Evolutionary conservation across 2,888 invertebrate genomes (phyloP).

Genomic region (Agrochola lychnidis): DNA sequence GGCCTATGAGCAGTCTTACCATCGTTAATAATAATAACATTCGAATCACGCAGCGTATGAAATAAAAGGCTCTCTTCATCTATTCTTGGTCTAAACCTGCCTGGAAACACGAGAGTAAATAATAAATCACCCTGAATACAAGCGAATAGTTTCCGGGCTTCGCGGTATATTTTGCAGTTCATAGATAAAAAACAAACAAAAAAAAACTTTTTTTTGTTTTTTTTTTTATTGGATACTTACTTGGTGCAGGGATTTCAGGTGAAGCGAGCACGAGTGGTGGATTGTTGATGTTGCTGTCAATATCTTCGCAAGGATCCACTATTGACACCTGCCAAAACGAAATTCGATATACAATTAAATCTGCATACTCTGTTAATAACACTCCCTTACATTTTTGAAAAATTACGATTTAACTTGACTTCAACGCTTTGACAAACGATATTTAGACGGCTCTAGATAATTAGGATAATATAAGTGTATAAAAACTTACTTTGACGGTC

Average conservation of each 20-base stretch:
- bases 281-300: slow-evolving; percentile 91
- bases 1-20: slow-evolving; percentile 97
- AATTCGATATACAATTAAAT: not conserved
- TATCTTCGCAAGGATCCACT: slow-evolving; percentile 95
- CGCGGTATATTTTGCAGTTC: not conserved
- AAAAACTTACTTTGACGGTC: slow-evolving; percentile 92
- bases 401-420: not conserved
- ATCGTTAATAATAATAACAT: slow-evolving; percentile 97
- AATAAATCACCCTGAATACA: not conserved
- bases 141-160: slow-evolving; percentile 58
- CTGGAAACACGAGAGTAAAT: slow-evolving; percentile 74
- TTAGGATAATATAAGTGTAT: not conserved
- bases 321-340: slow-evolving; percentile 92
- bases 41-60: slow-evolving; percentile 97
- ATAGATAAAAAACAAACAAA: slow-evolving; percentile 49
- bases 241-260: slow-evolving; percentile 79
- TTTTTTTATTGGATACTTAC: slow-evolving; percentile 69
- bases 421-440: not conserved
- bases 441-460: not conserved
- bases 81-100: slow-evolving; percentile 76
- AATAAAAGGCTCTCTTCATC: slow-evolving; percentile 95
- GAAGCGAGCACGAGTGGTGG: slow-evolving; percentile 68
- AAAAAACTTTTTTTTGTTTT: too few relatives aligned
- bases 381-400: not conserved
- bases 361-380: not conserved